phyloP scores from a whole-genome alignment of 2,113 vertebrate species.

The Semnornis frantzii region DNA sequence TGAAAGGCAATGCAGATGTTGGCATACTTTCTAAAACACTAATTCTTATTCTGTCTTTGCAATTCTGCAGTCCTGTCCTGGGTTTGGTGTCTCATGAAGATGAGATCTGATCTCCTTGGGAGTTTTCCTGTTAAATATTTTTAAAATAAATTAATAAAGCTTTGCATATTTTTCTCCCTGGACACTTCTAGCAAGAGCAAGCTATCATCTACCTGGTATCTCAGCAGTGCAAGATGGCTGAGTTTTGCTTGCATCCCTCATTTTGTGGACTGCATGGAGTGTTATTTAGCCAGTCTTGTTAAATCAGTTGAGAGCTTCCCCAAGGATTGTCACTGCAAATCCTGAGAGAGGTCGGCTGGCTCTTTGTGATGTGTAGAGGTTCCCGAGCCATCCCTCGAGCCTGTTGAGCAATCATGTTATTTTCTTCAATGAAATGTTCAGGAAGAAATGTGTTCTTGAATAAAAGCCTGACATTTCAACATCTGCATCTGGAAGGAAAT shows the following conservation, averaged over 20 bases:
- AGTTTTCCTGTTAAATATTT: slow-evolving; percentile 39
- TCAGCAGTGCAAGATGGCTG: not conserved
- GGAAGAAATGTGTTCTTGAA: slow-evolving; percentile 42
- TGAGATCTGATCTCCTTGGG: not conserved
- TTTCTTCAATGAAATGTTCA: slow-evolving; percentile 62
- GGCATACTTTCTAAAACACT: not conserved
- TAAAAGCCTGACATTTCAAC: slow-evolving; percentile 57
- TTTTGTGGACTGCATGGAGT: not conserved
- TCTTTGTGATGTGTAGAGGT: slow-evolving; percentile 17
- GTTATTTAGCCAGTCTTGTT: not conserved
- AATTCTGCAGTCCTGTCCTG: not conserved
- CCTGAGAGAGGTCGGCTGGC: slow-evolving; percentile 32
- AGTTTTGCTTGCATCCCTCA: not conserved
- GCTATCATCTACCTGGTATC: not conserved
- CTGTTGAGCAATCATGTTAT: slow-evolving; percentile 61
- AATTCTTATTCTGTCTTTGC: not conserved
- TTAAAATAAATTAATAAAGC: not conserved
- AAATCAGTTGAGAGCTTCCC: not conserved
- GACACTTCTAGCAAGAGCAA: not conserved
- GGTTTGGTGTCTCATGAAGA: slow-evolving; percentile 2
- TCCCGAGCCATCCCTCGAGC: slow-evolving; percentile 39
- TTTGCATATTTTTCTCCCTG: not conserved
- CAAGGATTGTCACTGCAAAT: slow-evolving; percentile 18
- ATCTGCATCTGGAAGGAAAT: slow-evolving; percentile 39
- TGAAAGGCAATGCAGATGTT: not conserved